Base-by-base conservation (phyloP, 1,140 invertebrate species). In the Drosophila pallidifrons region DNA sequence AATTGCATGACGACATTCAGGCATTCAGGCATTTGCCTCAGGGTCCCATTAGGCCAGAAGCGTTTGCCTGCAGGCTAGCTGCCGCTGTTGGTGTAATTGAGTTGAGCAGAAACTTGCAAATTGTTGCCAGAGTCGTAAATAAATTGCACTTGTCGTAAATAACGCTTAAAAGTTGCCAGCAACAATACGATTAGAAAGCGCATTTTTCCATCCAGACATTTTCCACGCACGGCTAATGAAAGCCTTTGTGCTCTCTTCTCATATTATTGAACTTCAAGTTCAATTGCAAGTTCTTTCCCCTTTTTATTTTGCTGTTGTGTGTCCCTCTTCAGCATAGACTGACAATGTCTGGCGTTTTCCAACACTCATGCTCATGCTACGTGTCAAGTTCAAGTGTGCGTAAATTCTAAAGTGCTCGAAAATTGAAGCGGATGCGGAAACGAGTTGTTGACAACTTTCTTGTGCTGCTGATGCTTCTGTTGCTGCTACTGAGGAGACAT, bases 91-190 rank as follows among this genome's bases (percentile, higher is more conserved):
- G 20, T 25, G 77, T 83, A 87, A 88, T 88, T 88, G 83, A 87
- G 80, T 83, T 87, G 20, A 25, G 77, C 43, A 64, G 63, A 80
- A 88, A 88, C 64, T 87, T 77, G 58, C 51, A 66, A 82, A 75
- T 81, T 54, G 46, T 15, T 20, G 38, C 30, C 35, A 64, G 20
- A 25, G 13, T 59, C 57, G 38, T 41, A 81, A 81, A 81, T 66
- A 78, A 66, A 82, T 82, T 82, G 75, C 80, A 82, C 70, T 82
- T 66, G 32, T 60, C 68, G 46, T 35, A 82, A 81, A 81, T 67
- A 81, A 76, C 49, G 54, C 82, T 81, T 66, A 58, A 70, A 68
- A 67, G 64, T 65, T 72, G 45, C n/a, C 7, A 43, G 11, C 51
- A 54, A 25, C 20, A 25, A 25, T 5, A 57, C 16, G 16, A 16